phyloP scores from a whole-genome alignment of 2,113 vertebrate genomes.

The Butorides virescens region DNA sequence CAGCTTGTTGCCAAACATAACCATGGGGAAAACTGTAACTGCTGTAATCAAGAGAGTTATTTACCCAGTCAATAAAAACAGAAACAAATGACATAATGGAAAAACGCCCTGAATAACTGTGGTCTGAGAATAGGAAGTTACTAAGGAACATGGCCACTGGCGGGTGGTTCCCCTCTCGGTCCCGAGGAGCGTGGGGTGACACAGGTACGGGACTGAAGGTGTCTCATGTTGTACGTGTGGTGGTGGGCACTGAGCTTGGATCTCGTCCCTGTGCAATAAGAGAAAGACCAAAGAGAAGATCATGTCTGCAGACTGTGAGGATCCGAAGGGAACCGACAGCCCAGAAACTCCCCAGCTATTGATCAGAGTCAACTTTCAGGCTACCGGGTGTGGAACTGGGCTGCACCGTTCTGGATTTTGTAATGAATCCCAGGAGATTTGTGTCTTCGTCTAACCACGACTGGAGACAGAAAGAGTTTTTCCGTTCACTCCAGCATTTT shows the following conservation, averaged over 20 bases:
- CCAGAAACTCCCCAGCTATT: background rate
- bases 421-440: background rate
- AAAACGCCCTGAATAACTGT: background rate
- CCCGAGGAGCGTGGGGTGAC: background rate
- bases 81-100: background rate
- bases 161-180: background rate
- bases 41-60: conserved; percentile 7
- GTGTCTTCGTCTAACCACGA: background rate
- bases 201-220: background rate
- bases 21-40: conserved; percentile 20
- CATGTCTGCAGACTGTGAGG: background rate
- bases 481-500: background rate
- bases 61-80: conserved; percentile 50
- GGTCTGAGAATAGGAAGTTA: background rate
- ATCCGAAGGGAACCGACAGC: background rate
- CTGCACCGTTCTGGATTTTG: background rate
- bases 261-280: background rate
- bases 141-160: background rate
- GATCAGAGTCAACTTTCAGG: background rate
- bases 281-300: background rate
- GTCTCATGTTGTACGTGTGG: background rate
- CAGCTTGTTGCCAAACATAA: background rate
- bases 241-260: background rate
- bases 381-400: background rate
- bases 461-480: background rate